These are phyloP conservation scores for Umimayanthus kanabou DNA, from an alignment of 92 coral and sea anemone species.

Conservation along the genomic window DNA sequence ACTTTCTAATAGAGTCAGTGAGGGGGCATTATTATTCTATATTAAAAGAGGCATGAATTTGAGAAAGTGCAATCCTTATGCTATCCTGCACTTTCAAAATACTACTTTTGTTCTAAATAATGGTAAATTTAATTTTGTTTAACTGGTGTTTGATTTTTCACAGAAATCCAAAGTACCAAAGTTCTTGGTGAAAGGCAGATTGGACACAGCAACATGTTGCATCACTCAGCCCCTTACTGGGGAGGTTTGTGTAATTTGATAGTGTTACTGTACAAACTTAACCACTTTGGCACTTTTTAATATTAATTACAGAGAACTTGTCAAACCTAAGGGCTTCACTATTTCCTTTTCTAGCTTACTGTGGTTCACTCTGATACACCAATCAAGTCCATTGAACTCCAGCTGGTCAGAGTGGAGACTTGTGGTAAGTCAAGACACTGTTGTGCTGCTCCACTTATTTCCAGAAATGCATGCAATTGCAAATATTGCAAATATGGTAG, in stretches of 20 bases:
- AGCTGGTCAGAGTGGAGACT: conserved; percentile 95
- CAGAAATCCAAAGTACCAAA: conserved; percentile 92
- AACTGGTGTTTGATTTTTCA: conserved; percentile 9
- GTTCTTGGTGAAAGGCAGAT: conserved; percentile 88
- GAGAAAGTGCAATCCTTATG: background rate
- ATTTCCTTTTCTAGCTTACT: conserved; percentile 57
- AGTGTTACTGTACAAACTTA: background rate
- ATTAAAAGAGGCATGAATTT: no score
- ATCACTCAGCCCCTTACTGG: conserved; percentile 92
- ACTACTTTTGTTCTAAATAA: background rate
- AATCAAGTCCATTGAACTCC: conserved; percentile 94
- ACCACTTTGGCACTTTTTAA: background rate
- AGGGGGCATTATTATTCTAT: no score
- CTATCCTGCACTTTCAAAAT: background rate
- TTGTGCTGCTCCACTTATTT: no score
- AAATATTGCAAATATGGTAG: no score
- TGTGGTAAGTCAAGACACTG: conserved; percentile 84
- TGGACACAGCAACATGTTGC: conserved; percentile 79
- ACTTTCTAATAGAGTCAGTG: no score
- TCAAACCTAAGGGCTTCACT: background rate
- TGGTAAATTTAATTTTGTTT: background rate
- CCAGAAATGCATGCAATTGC: no score
- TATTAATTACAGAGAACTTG: background rate
- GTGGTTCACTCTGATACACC: conserved; percentile 91
- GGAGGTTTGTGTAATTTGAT: conserved; percentile 64